Evolutionary conservation across 2,888 invertebrate species (phyloP), one percentile per base, ranked within the genome.

Genomic region (Orchestes rusci): DNA sequence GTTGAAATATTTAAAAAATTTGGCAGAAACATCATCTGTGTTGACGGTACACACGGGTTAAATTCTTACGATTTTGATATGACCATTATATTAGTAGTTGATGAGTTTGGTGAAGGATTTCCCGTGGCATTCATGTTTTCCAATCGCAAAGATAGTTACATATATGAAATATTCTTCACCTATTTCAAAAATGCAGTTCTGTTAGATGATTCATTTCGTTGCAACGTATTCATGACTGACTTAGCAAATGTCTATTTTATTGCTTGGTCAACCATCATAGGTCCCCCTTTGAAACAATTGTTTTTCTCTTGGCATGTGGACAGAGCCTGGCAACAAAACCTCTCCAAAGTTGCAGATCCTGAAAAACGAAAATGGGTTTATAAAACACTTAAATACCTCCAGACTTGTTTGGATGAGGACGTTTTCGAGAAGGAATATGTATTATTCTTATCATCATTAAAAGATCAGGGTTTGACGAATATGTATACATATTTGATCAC

Each of bases 31-130:
- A 16, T 16, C 5, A 18, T 34, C 16, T 7, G 5, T 18, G 12
- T 50, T 19, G 45, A 45, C 41, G 29, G 36, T 2, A 49, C 45
- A 1, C 49, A 49, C 27, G 42, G 45, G 4, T 8, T 39, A 2
- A 49, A 49, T 40, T 2, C 13, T 2, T 38, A 45, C 15, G 41
- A 45, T 35, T 45, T 46, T 42, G 23, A 41, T 16, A 10, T 45
- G 12, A 41, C 41, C 8, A 45, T 35, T 10, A 7, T 41, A 3
- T 28, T 45, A 35, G 34, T 31, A 8, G 18, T 38, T 38, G 41
- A 41, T 16, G 41, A 41, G 7, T 37, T 37, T 13, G 10, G 34
- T 7, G 13, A 41, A 38, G 41, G 41, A 13, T 41, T 41, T 15
- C 41, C 41, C 3, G 29, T 38, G 2, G 28, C 29, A 4, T 38